Evolutionary conservation across 2,888 invertebrate species (phyloP), one percentile per base, ranked within the genome.

Genomic region (Abscondita cerata): DNA sequence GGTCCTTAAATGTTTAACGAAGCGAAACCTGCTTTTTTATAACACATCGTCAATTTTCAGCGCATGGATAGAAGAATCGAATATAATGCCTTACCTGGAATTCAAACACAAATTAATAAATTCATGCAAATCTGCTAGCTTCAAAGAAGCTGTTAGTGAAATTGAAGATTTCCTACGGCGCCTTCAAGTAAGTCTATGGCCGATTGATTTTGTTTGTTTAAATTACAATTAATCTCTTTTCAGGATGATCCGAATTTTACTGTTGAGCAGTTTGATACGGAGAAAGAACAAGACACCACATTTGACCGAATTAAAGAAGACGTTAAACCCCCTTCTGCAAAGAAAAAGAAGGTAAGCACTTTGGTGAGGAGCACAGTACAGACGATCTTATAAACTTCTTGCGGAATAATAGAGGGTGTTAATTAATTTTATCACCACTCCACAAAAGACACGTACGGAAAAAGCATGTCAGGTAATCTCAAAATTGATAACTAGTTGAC

Each of bases 21-120:
- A 33, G 9, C 9, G 5, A 33, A 33, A 33, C 5, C 33, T 33
- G 33, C 9, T 33, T 33, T 5, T 33, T 33, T 33, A 5, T 33
- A 33, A 33, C 9, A 33, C 33, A 33, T 33, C 9, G 5, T 33
- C n/a, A n/a, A n/a, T 68, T 73, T 77, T 36, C 82, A 94, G 93
- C 82, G 95, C 93, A 4, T 96, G 95, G 94, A 93, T 96, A 67
- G 94, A 94, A 76, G 90, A 91, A 69, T 85, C 86, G 67, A 89
- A 90, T 74, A 89, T 96, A 53, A 92, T 92, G 79, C 90, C 90
- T 0, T 96, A 95, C 78, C 85, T 87, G 11, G 88, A 90, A 64
- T 89, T 86, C 78, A 94, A 93, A 79, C 91, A 91, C 19, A 88
- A 90, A 73, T 83, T 93, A 61, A 84, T 87, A 54, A 90, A 90